Base-by-base conservation (phyloP, 2,797 vertebrate species). In the Danio tinwini region DNA sequence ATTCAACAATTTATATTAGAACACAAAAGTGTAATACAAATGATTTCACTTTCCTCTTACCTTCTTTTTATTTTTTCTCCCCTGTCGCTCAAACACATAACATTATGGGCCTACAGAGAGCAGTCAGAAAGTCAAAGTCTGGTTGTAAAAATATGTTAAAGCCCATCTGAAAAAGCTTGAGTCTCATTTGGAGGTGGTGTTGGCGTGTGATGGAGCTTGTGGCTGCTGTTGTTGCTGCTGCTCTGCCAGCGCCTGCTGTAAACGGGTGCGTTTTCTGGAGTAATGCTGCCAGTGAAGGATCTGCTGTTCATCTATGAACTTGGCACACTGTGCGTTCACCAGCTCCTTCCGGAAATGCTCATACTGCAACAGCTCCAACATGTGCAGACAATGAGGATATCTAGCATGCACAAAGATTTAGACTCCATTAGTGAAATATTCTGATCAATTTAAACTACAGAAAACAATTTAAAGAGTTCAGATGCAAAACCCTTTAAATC, bases 261-360 rank as follows among this genome's bases (percentile, higher is more conserved):
- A 95, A 1, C 98, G 94, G 83, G 96, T 96, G 67, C 97, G 94
- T 74, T 98, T 98, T 74, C 97, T 89, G 1, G 96, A 97, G 75
- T 99, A 99, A 82, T 99, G 97, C 91, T 98, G 97, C 98, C 97
- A 99, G 90, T 99, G 98, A 45, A 99, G 94, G 64, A 99, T 96
- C 91, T 99, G 98, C 86, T 99, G 98, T 89, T 99, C 98, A 0
- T 99, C 98, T 3, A 99, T 99, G 84, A 99, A 99, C 88, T 99
- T 99, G 55, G 97, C 95, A 56, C 98, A 99, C 91, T 99, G 97
- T 16, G 97, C 96, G 11, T 98, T 99, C 40, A 98, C 97, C 91
- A 99, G 92, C 91, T 99, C 97, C 89, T 99, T 99, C 45, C 97
- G 92, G 91, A 99, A 98, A 86, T 99, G 98, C 81, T 99, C 98